Evolutionary conservation across 1,140 invertebrate species (phyloP), one percentile per base, ranked within the genome.

Genomic region (Eulimnadia texana): DNA sequence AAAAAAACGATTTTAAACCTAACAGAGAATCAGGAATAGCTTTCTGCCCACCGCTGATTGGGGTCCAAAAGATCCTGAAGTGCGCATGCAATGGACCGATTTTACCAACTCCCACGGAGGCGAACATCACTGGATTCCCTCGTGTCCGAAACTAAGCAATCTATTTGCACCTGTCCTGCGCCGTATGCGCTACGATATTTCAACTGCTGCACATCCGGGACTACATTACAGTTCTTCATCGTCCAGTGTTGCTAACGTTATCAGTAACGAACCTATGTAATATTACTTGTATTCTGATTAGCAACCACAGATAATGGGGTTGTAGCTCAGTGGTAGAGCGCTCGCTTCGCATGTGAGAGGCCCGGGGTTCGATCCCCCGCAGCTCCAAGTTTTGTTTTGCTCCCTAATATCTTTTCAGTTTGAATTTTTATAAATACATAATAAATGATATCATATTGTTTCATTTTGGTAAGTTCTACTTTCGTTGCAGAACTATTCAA

Each of bases 311-410:
- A 19, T 2, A n/a, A 55, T 16, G 82, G 81, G 82, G 81, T 80
- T 83, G 80, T 83, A 83, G 80, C 82, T 82, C 82, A 83, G 80
- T 82, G 85, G 86, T 88, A 88, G 86, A 87, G 85, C 85, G 85
- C 85, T 86, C 84, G 86, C 85, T 89, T 88, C 85, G 85, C 86
- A 88, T 88, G 85, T 86, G 84, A 86, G 84, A 88, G 84, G 85
- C 82, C 85, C 84, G 82, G 84, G 84, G 84, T 86, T 86, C 85
- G 81, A 87, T 86, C 84, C 84, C 80, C 80, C 75, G 80, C 78
- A 80, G 76, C 78, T 81, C 78, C 78, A 80, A 53, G 62, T 70
- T 71, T 72, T 72, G 73, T 72, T 68, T 60, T 63, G 1, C 13
- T 11, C n/a, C 13, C n/a, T 9, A 19, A 27, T 27, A 16, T 58